Evolutionary conservation across 2,888 invertebrate species (phyloP), one percentile per base, ranked within the genome.

Genomic region (Argyra leucocephala): DNA sequence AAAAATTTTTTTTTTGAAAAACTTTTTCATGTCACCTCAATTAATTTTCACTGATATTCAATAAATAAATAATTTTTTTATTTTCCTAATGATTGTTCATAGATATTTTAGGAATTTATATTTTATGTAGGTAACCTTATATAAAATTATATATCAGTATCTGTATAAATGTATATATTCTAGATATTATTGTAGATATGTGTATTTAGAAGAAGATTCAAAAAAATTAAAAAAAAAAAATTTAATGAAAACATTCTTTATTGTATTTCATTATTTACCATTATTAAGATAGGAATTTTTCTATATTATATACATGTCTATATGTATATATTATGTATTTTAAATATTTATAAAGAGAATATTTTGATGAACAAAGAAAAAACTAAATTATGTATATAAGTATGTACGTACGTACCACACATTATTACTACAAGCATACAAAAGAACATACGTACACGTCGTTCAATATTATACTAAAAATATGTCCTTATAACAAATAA

Each of bases 401-500:
- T 37, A 37, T 37, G 12, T 37, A 37, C 9, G 3, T 37, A 37
- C 12, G 37, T 15, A 7, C 31, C 5, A 31, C 12, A 37, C 3
- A 37, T 15, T 37, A 15, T 37, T 37, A 37, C 15, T 3, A 37
- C 6, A 48, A 48, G 7, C 31, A 48, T 18, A 48, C 48, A 48
- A 48, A 12, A 48, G n/a, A 15, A 48, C 48, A 48, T 48, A 48
- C 48, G 48, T 48, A 15, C 48, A 48, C 48, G 48, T 48, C 48
- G 48, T 48, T 48, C 48, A 48, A 48, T 12, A 48, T 48, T 48
- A 48, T 18, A 48, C 18, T 48, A 48, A 48, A 48, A 48, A 48
- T 18, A 48, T 48, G 48, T 48, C 48, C 48, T 48, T 48, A 48
- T 48, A 48, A 48, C 48, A 48, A 48, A 48, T 48, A 48, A 48